Percentiles rank a stretch among this genome's conserved stretches.
Conservation (phyloP, 2,888 invertebrate genomes). For the Dryadula phaetusa region DNA sequence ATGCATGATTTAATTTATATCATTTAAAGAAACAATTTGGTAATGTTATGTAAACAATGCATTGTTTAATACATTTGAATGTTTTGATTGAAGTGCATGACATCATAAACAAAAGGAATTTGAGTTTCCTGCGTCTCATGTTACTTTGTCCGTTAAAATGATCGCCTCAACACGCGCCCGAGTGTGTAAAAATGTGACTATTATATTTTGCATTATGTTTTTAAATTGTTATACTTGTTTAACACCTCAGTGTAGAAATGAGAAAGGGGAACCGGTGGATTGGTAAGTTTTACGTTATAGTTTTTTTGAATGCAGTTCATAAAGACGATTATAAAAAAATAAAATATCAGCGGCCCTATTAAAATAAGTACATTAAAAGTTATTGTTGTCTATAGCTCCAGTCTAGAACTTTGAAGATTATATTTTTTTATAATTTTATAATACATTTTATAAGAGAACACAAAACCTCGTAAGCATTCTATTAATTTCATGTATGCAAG, state of each 20-base stretch:
- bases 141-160: slow-evolving; percentile 58
- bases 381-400: no score
- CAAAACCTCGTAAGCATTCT: no score
- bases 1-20: slow-evolving; percentile 38
- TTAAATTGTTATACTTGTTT: slow-evolving; percentile 57
- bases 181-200: slow-evolving; percentile 54
- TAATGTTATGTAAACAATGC: slow-evolving; percentile 58
- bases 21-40: slow-evolving; percentile 45
- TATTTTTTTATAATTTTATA: no score
- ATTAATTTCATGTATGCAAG: no score
- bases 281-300: slow-evolving; percentile 80
- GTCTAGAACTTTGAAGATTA: no score
- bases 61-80: slow-evolving; percentile 65
- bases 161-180: slow-evolving; percentile 57
- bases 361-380: no score
- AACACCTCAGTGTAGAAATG: slow-evolving; percentile 83
- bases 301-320: no score
- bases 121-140: slow-evolving; percentile 64
- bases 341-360: no score
- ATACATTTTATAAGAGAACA: no score
- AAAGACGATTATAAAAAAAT: no score
- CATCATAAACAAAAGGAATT: slow-evolving; percentile 62
- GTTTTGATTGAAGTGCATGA: slow-evolving; percentile 58
- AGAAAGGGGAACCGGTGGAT: slow-evolving; percentile 87
- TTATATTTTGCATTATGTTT: slow-evolving; percentile 57